Evolutionary conservation across 2,888 invertebrate species (phyloP).

Genomic region (Eupsilia transversa): DNA sequence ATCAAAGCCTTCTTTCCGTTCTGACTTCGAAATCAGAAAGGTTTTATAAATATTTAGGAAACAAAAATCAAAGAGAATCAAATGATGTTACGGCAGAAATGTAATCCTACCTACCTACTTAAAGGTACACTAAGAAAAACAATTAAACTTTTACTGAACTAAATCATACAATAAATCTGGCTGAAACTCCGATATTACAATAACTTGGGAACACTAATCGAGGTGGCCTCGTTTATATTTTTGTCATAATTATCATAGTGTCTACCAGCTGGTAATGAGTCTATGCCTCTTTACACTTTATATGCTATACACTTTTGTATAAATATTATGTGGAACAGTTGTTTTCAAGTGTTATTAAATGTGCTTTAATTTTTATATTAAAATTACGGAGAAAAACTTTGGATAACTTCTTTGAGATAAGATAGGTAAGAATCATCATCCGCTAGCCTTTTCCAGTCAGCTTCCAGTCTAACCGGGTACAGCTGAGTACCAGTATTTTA

Average conservation of each 20-base stretch:
- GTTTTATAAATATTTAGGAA: background rate
- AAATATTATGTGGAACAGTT: slow-evolving; percentile 45
- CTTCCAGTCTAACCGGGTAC: no score
- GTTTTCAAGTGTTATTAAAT: slow-evolving; percentile 32
- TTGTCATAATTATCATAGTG: background rate
- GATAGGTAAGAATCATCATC: slow-evolving; percentile 24
- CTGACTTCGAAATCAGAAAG: slow-evolving; percentile 11
- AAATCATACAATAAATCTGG: background rate
- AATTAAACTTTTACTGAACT: background rate
- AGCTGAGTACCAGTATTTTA: no score
- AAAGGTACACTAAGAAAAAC: background rate
- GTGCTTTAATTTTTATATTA: slow-evolving; percentile 30
- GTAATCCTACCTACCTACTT: no score
- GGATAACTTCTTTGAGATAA: slow-evolving; percentile 1
- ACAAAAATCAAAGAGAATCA: background rate
- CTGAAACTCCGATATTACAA: background rate
- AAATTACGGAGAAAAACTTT: slow-evolving; percentile 45
- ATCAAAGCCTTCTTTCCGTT: slow-evolving; percentile 30
- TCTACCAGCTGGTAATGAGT: background rate
- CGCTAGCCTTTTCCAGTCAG: no score
- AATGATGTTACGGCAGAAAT: background rate
- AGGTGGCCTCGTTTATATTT: slow-evolving; percentile 24
- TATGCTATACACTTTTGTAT: slow-evolving; percentile 48
- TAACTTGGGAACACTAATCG: slow-evolving; percentile 25
- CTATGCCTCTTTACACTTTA: slow-evolving; percentile 29